Base-by-base conservation (phyloP, 2,888 invertebrate species). In the Nyleta sp. region DNA sequence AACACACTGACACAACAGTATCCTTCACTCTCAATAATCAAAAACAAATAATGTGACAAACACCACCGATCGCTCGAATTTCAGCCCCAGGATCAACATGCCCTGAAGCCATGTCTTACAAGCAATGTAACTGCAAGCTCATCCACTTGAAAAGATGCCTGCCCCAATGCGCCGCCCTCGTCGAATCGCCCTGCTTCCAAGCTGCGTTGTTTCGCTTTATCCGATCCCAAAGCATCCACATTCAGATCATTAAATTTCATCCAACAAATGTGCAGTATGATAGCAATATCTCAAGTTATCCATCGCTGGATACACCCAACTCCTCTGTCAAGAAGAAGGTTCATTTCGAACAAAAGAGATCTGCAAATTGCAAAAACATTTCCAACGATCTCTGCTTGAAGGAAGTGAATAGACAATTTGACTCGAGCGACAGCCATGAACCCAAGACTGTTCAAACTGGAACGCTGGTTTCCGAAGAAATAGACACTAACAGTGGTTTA, bases 201-300 rank as follows among this genome's bases (percentile, higher is more conserved):
- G 48, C 62, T 7, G 48, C 70, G 10, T 13, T 70, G 3, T 8
- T 65, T 0, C 64, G 42, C 5, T 64, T 38, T 6, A 38, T 71
- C 11, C 20, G 42, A n/a, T 35, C 64, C 8, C 64, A 62, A 24
- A 64, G 64, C 17, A 18, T 76, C n/a, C 28, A 64, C 11, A 50
- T 71, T 5, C 62, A 71, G n/a, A 71, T 71, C 15, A 46, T 75
- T 17, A 55, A 75, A 8, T 33, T 75, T 18, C 62, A 57, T 17
- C 68, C 68, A 10, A 24, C 38, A 13, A 20, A 17, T n/a, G 10
- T 10, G 5, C 6, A 33, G 8, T 1, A 18, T 11, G 13, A 18
- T 10, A n/a, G 7, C 15, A n/a, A n/a, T n/a, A 35, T 15, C 3
- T 38, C 62, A 4, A 1, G 11, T 8, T 24, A 8, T 8, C n/a